Evolutionary conservation across 2,888 invertebrate species (phyloP).

Genomic region (Sceliomorpha sp.): DNA sequence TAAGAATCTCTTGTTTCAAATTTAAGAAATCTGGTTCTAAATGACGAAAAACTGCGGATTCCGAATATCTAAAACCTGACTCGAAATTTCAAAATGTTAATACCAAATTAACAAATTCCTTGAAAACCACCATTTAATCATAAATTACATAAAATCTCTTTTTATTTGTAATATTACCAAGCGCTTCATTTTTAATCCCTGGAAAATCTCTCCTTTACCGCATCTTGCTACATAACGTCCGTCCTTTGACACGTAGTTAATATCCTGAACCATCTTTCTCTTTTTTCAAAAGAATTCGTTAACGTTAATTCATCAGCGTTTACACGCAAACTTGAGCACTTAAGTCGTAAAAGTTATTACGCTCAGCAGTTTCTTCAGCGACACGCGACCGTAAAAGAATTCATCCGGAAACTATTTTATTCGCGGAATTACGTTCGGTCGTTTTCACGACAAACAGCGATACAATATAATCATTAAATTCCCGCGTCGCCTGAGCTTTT

Average conservation of each 20-base stretch:
- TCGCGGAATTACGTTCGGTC: slow-evolving; percentile 11
- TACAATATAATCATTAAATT: slow-evolving; percentile 2
- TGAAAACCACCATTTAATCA: no score
- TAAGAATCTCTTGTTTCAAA: no score
- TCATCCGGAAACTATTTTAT: slow-evolving; percentile 21
- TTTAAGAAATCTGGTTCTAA: no score
- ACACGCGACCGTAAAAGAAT: slow-evolving; percentile 35
- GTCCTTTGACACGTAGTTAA: slow-evolving; percentile 24
- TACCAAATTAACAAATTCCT: no score
- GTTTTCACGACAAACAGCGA: slow-evolving; percentile 1
- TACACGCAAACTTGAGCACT: slow-evolving; percentile 32
- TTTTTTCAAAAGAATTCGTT: slow-evolving; percentile 32
- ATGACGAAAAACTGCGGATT: no score
- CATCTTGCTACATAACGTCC: slow-evolving; percentile 1
- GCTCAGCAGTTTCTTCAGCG: slow-evolving; percentile 25
- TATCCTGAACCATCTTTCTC: slow-evolving; percentile 3
- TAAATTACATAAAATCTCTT: no score
- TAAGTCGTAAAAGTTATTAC: slow-evolving; percentile 32
- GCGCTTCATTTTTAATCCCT: no score
- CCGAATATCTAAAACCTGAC: no score
- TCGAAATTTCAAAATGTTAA: no score
- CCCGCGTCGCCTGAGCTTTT: no score
- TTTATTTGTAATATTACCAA: no score
- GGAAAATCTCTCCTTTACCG: no score
- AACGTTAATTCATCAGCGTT: slow-evolving; percentile 33